Conservation (phyloP, 2,113 vertebrate species). For the Columbina picui region DNA sequence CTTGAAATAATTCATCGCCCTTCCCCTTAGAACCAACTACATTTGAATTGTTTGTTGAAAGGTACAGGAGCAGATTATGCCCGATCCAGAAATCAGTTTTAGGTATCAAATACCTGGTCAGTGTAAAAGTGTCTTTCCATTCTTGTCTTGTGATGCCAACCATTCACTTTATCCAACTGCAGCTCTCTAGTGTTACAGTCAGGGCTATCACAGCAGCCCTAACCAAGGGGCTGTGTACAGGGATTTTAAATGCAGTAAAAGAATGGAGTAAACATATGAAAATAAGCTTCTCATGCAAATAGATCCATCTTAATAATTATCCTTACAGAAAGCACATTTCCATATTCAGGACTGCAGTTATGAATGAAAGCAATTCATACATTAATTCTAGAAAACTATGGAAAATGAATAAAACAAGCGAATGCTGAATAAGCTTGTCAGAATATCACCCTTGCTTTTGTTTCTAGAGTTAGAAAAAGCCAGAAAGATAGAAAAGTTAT, state of each 20-base stretch:
- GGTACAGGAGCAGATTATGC: not conserved
- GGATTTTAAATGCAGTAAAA: not conserved
- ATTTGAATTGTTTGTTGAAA: not conserved
- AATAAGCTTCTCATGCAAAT: not conserved
- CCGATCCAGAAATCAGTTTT: not conserved
- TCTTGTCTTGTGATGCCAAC: not conserved
- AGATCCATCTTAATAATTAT: not conserved
- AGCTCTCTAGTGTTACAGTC: not conserved
- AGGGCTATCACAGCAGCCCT: not conserved
- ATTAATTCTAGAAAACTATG: not conserved
- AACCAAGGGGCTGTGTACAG: rapidly evolving
- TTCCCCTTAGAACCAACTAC: not conserved
- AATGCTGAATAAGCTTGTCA: not conserved
- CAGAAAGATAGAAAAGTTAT: not conserved
- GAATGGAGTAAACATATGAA: not conserved
- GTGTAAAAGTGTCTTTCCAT: not conserved
- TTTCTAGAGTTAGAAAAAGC: not conserved
- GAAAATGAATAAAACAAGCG: not conserved
- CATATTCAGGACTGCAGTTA: not conserved
- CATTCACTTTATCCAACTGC: not conserved
- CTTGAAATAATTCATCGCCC: not conserved
- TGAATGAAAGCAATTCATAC: not conserved
- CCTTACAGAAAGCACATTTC: not conserved
- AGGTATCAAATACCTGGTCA: not conserved
- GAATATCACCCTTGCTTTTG: not conserved